These are phyloP conservation scores for Podabrus alpinus DNA, from an alignment of 2,888 invertebrate species.

Conservation along the genomic window DNA sequence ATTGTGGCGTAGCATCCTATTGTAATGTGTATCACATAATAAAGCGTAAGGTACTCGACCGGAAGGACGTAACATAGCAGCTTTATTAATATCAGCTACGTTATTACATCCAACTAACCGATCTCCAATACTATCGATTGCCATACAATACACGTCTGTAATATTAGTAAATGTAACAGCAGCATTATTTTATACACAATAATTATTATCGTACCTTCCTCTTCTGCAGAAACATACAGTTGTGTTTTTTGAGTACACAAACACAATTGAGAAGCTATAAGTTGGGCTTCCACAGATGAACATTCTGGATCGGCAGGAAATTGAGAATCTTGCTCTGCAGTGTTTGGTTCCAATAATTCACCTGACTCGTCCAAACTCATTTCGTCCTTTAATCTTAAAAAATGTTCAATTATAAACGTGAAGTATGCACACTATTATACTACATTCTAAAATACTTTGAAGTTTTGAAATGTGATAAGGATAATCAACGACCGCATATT, in stretches of 20 bases:
- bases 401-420: background rate
- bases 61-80: constrained; percentile 70
- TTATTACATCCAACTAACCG: constrained; percentile 82
- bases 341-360: constrained; percentile 32
- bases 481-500: background rate
- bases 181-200: background rate
- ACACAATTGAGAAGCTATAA: constrained; percentile 45
- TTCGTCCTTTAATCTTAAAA: constrained; percentile 32
- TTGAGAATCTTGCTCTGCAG: constrained; percentile 40
- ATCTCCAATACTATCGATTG: constrained; percentile 75
- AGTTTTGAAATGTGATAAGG: background rate
- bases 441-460: background rate
- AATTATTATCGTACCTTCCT: constrained; percentile 37
- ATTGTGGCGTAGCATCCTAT: constrained; percentile 77
- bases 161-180: constrained; percentile 13
- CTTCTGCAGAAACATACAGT: constrained; percentile 37
- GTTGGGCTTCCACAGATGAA: constrained; percentile 37
- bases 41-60: constrained; percentile 78
- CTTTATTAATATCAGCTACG: constrained; percentile 60
- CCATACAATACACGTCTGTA: constrained; percentile 71
- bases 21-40: constrained; percentile 77
- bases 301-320: constrained; percentile 41
- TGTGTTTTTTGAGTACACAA: constrained; percentile 46
- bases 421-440: background rate
- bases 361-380: constrained; percentile 29